A percentile compares a stretch with the other conserved stretches of the same genome.
phyloP scores from a whole-genome alignment of 2,888 invertebrate species.

The Luperina nickerlii region DNA sequence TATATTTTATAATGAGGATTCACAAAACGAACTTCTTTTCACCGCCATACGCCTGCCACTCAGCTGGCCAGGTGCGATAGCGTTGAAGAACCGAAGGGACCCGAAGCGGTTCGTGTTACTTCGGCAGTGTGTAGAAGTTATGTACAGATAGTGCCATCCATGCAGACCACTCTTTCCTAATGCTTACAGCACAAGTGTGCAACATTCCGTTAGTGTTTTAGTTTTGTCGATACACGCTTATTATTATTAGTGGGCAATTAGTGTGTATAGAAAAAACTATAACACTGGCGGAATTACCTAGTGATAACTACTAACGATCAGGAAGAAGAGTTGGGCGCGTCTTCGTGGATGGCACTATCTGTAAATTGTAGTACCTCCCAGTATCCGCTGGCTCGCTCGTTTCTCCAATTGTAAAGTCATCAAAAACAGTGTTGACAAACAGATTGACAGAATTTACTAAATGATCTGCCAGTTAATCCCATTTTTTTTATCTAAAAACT shows the following conservation, averaged over 20 bases:
- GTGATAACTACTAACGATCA: too few species aligned
- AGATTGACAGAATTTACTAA: not conserved
- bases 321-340: too few species aligned
- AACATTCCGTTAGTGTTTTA: too few species aligned
- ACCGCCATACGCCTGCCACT: too few species aligned
- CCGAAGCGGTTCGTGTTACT: not conserved
- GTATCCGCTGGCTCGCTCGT: not conserved
- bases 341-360: too few species aligned
- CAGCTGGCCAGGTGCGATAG: too few species aligned
- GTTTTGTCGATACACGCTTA: too few species aligned
- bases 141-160: not conserved
- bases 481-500: conserved; percentile 5
- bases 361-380: not conserved
- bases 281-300: too few species aligned
- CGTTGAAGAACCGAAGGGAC: not conserved
- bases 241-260: too few species aligned
- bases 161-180: too few species aligned
- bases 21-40: not conserved
- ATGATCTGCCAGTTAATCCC: not conserved
- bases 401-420: not conserved
- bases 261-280: too few species aligned
- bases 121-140: not conserved
- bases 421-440: not conserved
- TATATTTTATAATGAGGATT: not conserved
- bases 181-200: too few species aligned